Conservation (phyloP, 2,113 vertebrate species). For the Mustela lutreola region DNA sequence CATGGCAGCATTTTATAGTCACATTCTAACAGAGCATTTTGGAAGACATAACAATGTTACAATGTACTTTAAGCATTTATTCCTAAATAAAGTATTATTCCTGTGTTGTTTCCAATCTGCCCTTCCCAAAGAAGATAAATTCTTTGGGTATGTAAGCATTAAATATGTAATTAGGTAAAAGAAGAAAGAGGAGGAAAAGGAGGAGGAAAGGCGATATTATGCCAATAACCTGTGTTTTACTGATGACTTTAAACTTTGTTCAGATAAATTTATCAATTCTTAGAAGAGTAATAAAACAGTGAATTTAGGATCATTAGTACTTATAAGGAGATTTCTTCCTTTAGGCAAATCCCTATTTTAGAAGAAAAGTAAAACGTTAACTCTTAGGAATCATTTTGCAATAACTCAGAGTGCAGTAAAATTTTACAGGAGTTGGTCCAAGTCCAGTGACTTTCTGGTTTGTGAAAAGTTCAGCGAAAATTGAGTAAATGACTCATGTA, state of each 20-base stretch:
- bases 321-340: constrained; percentile 77
- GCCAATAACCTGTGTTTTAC: constrained; percentile 27
- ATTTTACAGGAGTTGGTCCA: constrained; percentile 65
- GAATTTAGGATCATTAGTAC: constrained; percentile 69
- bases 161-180: constrained; percentile 46
- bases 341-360: constrained; percentile 75
- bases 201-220: constrained; percentile 11
- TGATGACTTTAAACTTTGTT: constrained; percentile 70
- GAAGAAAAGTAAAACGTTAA: constrained; percentile 81
- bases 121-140: neutral
- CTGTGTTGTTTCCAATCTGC: constrained; percentile 40
- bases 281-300: constrained; percentile 61
- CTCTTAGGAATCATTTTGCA: constrained; percentile 69
- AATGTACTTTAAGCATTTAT: constrained; percentile 31
- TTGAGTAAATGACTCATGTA: constrained; percentile 58
- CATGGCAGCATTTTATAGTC: neutral
- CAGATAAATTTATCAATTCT: constrained; percentile 72
- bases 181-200: neutral
- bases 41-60: constrained; percentile 37
- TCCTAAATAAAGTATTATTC: constrained; percentile 43
- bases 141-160: constrained; percentile 21
- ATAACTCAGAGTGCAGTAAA: constrained; percentile 78
- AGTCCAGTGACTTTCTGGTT: constrained; percentile 64
- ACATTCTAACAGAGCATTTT: constrained; percentile 30
- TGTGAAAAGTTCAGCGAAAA: constrained; percentile 72